Evolutionary conservation across 1,140 invertebrate species (phyloP).

Genomic region (Drosophila sp.): DNA sequence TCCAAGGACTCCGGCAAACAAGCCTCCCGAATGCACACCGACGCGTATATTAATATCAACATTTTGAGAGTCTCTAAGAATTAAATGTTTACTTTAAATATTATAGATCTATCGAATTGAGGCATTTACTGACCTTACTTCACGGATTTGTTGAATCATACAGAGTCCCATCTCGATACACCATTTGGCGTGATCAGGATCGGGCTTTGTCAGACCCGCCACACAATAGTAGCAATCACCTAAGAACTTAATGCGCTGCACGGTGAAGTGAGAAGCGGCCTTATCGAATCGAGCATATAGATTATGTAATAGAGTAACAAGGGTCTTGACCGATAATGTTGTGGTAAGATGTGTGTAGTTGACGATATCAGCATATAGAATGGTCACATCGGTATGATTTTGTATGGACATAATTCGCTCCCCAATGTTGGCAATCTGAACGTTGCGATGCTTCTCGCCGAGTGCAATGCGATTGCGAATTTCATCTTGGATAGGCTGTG

Average conservation of each 20-base stretch:
- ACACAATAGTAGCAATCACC: conserved; percentile 98
- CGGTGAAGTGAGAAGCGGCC: conserved; percentile 89
- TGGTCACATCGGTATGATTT: conserved; percentile 94
- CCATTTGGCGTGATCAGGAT: conserved; percentile 91
- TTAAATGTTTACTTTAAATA: neutral
- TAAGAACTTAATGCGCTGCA: conserved; percentile 94
- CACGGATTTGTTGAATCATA: conserved; percentile 95
- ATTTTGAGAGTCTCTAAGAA: conserved; percentile 87
- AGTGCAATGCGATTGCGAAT: conserved; percentile 88
- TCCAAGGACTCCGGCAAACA: conserved; percentile 95
- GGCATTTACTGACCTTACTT: conserved; percentile 86
- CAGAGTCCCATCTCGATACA: conserved; percentile 94
- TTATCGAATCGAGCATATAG: conserved; percentile 97
- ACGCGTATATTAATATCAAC: conserved; percentile 98
- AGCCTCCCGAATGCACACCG: conserved; percentile 95
- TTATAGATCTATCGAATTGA: neutral
- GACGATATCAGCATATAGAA: conserved; percentile 98
- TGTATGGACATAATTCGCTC: conserved; percentile 93
- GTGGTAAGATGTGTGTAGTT: conserved; percentile 96
- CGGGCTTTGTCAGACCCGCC: conserved; percentile 91
- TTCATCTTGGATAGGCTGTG: conserved; percentile 90
- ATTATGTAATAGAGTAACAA: conserved; percentile 96
- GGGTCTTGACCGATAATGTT: conserved; percentile 90
- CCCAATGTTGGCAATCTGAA: conserved; percentile 30
- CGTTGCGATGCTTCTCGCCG: conserved; percentile 37